Evolutionary conservation across 2,888 invertebrate species (phyloP), one percentile per base, ranked within the genome.

Genomic region (Cremastinae sp.): DNA sequence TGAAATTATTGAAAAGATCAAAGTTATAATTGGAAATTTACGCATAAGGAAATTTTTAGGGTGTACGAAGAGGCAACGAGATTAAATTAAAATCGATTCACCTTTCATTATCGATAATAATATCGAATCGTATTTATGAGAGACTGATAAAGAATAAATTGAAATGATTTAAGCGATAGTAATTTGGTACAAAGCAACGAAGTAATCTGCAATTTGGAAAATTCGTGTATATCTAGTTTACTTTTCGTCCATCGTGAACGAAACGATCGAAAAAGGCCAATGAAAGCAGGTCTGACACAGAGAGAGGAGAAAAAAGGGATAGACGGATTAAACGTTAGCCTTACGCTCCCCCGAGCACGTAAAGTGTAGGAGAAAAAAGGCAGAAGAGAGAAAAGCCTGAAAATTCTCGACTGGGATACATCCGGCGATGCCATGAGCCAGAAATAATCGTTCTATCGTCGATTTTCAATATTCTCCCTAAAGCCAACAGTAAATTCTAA

Each of bases 401-500:
- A 49, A 51, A 37, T 12, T 59, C n/a, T 18, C 39, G 53, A 51
- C 20, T 5, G 28, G 28, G 62, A 68, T 58, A 68, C 43, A 28
- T 22, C 16, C 55, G 12, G 16, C 8, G 70, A 58, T 18, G 39
- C 64, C 47, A 59, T 70, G 74, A 61, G 70, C 69, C 55, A 74
- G 76, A 74, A 69, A 70, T 70, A 70, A 77, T 77, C 53, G 74
- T 69, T 65, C 76, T 14, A 74, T 74, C 56, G 47, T 56, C 56
- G 74, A 70, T 77, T 74, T 65, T 70, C 74, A 77, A 77, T 77
- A 77, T 65, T 70, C 69, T 74, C 69, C 62, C 18, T 39, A 55
- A 70, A 69, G 61, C 76, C 69, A 77, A 74, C 73, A 74, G 76
- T 70, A 74, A 74, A 77, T 74, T 74, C 76, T 77, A 74, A 77